Conservation (phyloP, 2,113 vertebrate genomes). For the Hippolais icterina region DNA sequence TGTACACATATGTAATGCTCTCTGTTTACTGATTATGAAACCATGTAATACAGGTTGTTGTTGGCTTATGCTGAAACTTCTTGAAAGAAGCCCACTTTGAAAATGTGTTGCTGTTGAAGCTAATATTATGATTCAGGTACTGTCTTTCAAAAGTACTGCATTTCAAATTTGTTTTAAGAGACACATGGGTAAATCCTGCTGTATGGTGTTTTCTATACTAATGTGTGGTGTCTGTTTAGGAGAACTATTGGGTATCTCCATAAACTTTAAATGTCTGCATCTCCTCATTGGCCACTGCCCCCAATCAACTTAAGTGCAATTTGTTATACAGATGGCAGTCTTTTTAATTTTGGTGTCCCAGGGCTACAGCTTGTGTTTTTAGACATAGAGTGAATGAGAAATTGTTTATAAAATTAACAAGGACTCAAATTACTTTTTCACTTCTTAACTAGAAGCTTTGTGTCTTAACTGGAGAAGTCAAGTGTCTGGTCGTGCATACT, state of each 20-base stretch:
- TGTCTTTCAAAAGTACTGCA: conserved; percentile 85
- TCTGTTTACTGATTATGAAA: conserved; percentile 90
- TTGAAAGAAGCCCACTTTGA: conserved; percentile 88
- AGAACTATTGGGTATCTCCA: conserved; percentile 65
- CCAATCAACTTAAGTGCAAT: conserved; percentile 64
- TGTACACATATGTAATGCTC: conserved; percentile 78
- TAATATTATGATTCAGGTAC: conserved; percentile 89
- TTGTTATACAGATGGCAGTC: conserved; percentile 65
- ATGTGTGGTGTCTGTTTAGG: conserved; percentile 70
- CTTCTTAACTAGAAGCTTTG: conserved; percentile 55
- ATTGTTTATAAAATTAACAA: conserved; percentile 66
- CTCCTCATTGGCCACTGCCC: conserved; percentile 66
- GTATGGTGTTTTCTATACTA: conserved; percentile 72
- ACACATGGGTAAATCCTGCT: conserved; percentile 74
- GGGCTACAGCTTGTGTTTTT: conserved; percentile 65
- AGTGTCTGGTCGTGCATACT: conserved; percentile 42
- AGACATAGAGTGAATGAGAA: conserved; percentile 65
- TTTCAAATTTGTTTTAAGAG: conserved; percentile 81
- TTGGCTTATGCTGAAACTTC: conserved; percentile 89
- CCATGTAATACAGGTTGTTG: conserved; percentile 89
- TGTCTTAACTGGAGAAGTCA: conserved; percentile 41
- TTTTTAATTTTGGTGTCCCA: conserved; percentile 62
- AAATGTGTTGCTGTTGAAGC: conserved; percentile 89
- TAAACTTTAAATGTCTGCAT: conserved; percentile 74
- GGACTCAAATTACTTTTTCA: conserved; percentile 55